A percentile compares a stretch with the other conserved stretches of the same genome.
Evolutionary conservation across 2,113 vertebrate species (phyloP).

Genomic region (Erythrocebus patas): DNA sequence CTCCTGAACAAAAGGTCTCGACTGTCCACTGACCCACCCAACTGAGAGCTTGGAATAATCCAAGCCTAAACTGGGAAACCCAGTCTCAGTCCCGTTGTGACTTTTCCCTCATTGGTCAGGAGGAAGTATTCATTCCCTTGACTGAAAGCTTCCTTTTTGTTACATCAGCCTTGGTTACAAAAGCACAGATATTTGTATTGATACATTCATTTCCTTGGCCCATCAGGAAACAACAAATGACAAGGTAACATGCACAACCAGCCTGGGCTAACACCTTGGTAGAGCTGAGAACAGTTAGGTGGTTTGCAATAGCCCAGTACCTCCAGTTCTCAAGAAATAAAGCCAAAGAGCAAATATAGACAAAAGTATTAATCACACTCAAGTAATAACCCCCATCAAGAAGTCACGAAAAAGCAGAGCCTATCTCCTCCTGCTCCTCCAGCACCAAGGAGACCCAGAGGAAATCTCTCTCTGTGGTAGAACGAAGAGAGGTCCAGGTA

Average conservation of each 20-base stretch:
- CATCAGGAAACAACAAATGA: neutral
- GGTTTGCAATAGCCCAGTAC: neutral
- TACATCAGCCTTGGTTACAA: neutral
- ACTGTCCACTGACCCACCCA: neutral
- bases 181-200: neutral
- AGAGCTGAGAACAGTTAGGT: neutral
- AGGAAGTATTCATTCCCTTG: neutral
- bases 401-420: neutral
- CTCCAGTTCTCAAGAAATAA: neutral
- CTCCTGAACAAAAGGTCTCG: neutral
- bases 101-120: neutral
- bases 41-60: neutral
- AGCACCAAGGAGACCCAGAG: neutral
- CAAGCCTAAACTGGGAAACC: neutral
- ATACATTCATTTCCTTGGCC: neutral
- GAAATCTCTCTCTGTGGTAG: neutral
- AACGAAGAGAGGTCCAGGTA: neutral
- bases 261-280: neutral
- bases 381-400: neutral
- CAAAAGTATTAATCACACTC: neutral
- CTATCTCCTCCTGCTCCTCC: neutral
- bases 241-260: neutral
- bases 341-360: neutral
- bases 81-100: too few relatives aligned
- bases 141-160: neutral